Base-by-base conservation (phyloP, 23 tunicate species). In the Phallusia fumigata region DNA sequence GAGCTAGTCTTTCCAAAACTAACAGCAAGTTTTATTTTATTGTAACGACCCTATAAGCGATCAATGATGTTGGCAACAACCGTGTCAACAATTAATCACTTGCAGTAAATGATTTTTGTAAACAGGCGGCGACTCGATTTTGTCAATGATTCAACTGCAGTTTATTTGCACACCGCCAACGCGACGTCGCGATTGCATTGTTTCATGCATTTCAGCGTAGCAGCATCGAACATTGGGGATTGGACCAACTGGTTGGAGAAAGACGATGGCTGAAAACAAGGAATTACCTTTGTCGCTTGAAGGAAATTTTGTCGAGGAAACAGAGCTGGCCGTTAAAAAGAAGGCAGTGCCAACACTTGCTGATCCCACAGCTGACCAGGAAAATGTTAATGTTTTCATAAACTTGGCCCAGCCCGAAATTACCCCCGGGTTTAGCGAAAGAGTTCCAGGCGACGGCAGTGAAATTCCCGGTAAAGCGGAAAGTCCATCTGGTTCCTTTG, bases 361-460 rank as follows among this genome's bases (percentile, higher is more conserved):
- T 3, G 10, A 40, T 10, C 47, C 5, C 47, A 40, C 47, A 40
- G 47, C 10, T 40, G 47, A 40, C 47, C 47, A 40, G 47, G 47
- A 40, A 40, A 40, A 40, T 40, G 47, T 40, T 5, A 40, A 40
- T 40, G 47, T 40, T 40, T 40, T 40, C 10, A 40, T 40, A 3
- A 40, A 40, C 47, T 40, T 40, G 47, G 47, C 47, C 47, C 47
- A 40, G 10, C 47, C 47, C 5, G 47, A 40, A 10, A 5, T 10
- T 40, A 40, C 47, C 10, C 47, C 47, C 5, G 47, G 47, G 8
- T 40, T 58, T 58, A 21, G 28, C 28, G 69, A 58, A 58, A 58
- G 69, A 58, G 28, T 58, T 58, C 69, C 69, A 11, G 69, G 69
- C 69, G 69, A 58, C 69, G 69, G 69, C 8, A 58, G 69, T 16